Conservation (phyloP, 2,888 invertebrate species). For the Perizoma flavofasciatum region DNA sequence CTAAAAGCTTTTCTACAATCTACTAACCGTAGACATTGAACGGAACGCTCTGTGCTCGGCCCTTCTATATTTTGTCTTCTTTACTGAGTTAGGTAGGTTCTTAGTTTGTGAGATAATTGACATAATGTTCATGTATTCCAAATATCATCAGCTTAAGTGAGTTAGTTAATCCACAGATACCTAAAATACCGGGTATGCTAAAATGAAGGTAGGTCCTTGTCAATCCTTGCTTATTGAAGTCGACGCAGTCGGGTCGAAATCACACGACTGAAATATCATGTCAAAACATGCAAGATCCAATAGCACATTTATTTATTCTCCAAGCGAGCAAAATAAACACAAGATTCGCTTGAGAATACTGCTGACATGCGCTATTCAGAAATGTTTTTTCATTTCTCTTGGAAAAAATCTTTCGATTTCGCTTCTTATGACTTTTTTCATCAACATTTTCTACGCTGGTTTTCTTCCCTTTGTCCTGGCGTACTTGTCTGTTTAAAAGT, state of each 20-base stretch:
- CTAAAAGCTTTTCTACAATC: conserved; percentile 63
- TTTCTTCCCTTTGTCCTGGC: conserved; percentile 41
- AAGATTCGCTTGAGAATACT: conserved; percentile 39
- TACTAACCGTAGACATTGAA: conserved; percentile 46
- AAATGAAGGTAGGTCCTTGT: too few species aligned
- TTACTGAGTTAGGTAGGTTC: too few species aligned
- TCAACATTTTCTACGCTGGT: conserved; percentile 50
- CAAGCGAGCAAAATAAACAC: conserved; percentile 45
- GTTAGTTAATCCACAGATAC: too few species aligned
- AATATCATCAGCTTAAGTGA: too few species aligned
- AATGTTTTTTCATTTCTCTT: conserved; percentile 51
- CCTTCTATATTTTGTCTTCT: conserved; percentile 11
- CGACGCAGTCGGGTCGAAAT: conserved; percentile 12
- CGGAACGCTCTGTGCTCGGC: conserved; percentile 20
- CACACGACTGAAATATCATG: conserved; percentile 23
- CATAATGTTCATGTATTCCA: too few species aligned
- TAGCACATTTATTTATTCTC: conserved; percentile 32
- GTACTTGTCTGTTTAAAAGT: conserved; percentile 43
- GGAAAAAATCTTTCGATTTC: conserved; percentile 53
- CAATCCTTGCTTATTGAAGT: conserved; percentile 7
- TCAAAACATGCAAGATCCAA: conserved; percentile 37
- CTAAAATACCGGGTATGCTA: too few species aligned
- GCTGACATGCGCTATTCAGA: conserved; percentile 45
- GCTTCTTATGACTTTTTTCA: conserved; percentile 49
- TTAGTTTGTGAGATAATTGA: too few species aligned